Conservation (phyloP, 2,797 vertebrate species). For the Cygnus olor region DNA sequence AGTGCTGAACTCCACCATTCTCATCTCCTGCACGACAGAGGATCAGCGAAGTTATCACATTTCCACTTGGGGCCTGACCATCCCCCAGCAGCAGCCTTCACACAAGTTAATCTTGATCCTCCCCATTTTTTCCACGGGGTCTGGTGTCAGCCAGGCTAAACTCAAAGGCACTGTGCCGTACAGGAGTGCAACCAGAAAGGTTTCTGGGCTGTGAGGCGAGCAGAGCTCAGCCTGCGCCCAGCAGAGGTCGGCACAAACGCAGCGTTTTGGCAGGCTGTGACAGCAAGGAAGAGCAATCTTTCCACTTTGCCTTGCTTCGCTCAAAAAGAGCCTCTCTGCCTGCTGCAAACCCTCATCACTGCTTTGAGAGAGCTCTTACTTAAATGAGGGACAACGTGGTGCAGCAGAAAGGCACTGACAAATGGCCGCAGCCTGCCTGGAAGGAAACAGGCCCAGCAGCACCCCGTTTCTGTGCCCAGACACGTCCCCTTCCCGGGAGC, state of each 20-base stretch:
- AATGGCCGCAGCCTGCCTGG: background rate
- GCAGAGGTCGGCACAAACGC: conserved; percentile 59
- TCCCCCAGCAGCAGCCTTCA: background rate
- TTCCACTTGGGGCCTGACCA: background rate
- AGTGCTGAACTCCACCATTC: background rate
- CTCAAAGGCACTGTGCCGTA: background rate
- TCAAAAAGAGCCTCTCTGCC: background rate
- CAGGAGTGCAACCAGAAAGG: background rate
- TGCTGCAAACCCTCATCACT: background rate
- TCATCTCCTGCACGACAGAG: background rate
- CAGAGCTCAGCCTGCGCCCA: conserved; percentile 13
- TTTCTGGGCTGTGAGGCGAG: rapidly evolving
- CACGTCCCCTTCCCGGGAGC: background rate
- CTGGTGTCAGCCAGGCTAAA: background rate
- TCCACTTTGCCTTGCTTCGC: rapidly evolving
- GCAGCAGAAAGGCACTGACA: background rate
- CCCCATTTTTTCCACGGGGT: background rate
- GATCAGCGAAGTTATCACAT: background rate
- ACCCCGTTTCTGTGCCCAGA: background rate
- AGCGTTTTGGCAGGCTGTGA: background rate
- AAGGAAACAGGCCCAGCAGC: background rate
- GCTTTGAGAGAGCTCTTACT: background rate
- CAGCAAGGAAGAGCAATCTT: background rate
- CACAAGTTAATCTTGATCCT: background rate
- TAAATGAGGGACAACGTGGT: background rate